phyloP scores from a whole-genome alignment of 2,888 invertebrate species.

The Pandemis corylana region DNA sequence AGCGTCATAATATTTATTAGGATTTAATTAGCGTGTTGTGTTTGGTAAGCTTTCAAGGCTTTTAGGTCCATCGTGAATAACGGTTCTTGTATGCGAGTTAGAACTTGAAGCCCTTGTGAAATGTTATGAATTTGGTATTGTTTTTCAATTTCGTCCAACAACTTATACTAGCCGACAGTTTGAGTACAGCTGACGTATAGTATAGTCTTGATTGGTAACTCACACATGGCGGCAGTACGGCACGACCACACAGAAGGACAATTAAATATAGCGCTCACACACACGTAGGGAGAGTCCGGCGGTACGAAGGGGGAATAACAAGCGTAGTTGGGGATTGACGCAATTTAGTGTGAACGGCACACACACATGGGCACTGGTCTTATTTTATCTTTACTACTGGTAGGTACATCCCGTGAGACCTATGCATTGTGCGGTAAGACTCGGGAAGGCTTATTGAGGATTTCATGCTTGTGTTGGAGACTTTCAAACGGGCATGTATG shows the following conservation, averaged over 20 bases:
- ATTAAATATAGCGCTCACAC: constrained; percentile 80
- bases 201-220: constrained; percentile 80
- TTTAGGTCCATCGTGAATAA: constrained; percentile 33
- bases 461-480: constrained; percentile 66
- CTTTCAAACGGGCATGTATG: constrained; percentile 60
- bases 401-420: constrained; percentile 76
- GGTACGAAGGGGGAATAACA: constrained; percentile 72
- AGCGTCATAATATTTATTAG: constrained; percentile 54
- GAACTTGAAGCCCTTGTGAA: constrained; percentile 44
- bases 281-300: constrained; percentile 63
- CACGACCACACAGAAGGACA: constrained; percentile 71
- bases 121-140: constrained; percentile 28
- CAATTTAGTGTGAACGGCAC: constrained; percentile 69
- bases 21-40: constrained; percentile 56
- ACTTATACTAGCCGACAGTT: constrained; percentile 52
- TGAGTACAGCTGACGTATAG: constrained; percentile 69
- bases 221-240: constrained; percentile 77
- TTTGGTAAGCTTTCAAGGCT: constrained; percentile 60
- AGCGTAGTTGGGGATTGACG: constrained; percentile 77
- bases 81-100: constrained; percentile 22
- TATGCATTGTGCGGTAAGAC: constrained; percentile 68
- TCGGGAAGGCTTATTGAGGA: constrained; percentile 74
- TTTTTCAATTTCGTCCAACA: not conserved
- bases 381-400: constrained; percentile 78
- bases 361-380: constrained; percentile 69